These are phyloP conservation scores for Megaptera novaeangliae DNA, from an alignment of 2,113 vertebrate species.

Conservation along the genomic window DNA sequence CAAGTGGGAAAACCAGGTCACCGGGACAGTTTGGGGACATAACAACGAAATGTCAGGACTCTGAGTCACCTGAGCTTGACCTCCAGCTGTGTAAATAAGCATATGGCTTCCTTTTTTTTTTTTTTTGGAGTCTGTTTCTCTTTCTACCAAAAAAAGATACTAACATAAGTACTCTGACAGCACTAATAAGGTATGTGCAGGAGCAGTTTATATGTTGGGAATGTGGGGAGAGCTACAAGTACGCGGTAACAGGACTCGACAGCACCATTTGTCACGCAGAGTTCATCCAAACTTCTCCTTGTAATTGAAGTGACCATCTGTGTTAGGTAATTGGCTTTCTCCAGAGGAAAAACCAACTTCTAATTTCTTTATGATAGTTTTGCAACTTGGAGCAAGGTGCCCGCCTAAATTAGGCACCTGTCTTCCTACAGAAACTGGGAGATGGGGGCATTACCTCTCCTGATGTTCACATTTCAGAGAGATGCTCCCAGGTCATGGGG, in stretches of 20 bases:
- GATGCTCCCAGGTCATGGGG: neutral
- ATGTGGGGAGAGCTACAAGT: neutral
- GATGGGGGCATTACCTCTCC: neutral
- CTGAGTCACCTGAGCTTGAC: neutral
- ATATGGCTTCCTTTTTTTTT: neutral
- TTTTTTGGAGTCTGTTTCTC: neutral
- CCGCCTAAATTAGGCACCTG: neutral
- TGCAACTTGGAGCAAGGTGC: neutral
- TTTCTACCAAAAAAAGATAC: neutral
- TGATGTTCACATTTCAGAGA: neutral
- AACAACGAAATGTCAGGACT: neutral
- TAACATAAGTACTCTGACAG: neutral
- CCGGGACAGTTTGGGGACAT: neutral
- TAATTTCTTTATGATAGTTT: neutral
- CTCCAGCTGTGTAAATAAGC: neutral
- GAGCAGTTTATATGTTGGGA: neutral
- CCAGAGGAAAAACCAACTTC: neutral
- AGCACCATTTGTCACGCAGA: neutral
- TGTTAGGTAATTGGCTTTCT: neutral
- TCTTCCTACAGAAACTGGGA: neutral
- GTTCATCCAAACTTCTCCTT: neutral
- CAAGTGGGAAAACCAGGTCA: neutral
- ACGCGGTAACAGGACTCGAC: fast-evolving
- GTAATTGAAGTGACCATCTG: neutral
- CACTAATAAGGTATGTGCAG: neutral